phyloP scores from a whole-genome alignment of 2,888 invertebrate species.

The Peribatodes rhomboidaria region DNA sequence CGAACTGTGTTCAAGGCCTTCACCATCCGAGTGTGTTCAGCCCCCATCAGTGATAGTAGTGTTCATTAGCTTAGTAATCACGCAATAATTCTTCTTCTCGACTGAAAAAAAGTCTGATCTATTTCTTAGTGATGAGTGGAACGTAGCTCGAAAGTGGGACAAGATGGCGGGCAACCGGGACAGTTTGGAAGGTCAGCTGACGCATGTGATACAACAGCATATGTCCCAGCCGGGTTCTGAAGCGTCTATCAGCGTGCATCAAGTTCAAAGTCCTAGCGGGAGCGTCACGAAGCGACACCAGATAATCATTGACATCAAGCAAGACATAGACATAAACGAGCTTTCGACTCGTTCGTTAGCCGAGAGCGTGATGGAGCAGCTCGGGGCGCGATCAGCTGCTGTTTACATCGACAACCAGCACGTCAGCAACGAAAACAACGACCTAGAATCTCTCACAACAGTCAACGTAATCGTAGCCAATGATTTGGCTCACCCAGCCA shows the following conservation, averaged over 20 bases:
- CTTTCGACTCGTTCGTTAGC: constrained; percentile 80
- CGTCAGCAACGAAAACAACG: constrained; percentile 67
- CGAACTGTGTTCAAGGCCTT: constrained; percentile 48
- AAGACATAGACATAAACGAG: constrained; percentile 83
- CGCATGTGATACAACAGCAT: constrained; percentile 79
- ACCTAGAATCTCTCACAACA: constrained; percentile 79
- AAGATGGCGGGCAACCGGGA: constrained; percentile 77
- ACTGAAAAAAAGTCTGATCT: constrained; percentile 54
- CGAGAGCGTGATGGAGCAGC: constrained; percentile 83
- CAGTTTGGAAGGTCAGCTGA: constrained; percentile 73
- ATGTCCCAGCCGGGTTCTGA: constrained; percentile 74
- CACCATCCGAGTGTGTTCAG: constrained; percentile 58
- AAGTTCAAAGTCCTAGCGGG: constrained; percentile 74
- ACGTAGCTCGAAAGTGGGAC: constrained; percentile 44
- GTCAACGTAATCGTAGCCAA: constrained; percentile 83
- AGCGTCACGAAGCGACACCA: constrained; percentile 79
- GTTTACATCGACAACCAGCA: constrained; percentile 82
- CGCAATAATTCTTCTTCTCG: constrained; percentile 53
- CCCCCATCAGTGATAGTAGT: constrained; percentile 71
- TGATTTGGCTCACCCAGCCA: constrained; percentile 67
- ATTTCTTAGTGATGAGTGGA: constrained; percentile 44
- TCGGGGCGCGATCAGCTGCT: constrained; percentile 80
- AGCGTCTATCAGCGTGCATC: constrained; percentile 82
- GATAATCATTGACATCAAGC: constrained; percentile 84
- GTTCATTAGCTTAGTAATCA: constrained; percentile 76